These are phyloP conservation scores for Leptinotarsa defecta DNA, from an alignment of 1,140 invertebrate genomes.

Conservation along the genomic window DNA sequence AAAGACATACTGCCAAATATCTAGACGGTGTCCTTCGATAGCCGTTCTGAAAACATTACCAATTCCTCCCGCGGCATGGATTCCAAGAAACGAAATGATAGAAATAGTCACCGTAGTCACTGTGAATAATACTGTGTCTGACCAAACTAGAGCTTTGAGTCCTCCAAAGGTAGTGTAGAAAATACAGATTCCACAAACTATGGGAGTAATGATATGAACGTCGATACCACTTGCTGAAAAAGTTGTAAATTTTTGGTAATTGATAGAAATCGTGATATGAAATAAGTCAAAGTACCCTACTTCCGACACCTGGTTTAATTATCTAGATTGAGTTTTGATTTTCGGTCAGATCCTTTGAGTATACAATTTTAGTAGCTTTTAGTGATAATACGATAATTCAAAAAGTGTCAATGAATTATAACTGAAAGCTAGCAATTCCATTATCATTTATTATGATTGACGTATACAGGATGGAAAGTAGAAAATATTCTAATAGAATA, in stretches of 20 bases:
- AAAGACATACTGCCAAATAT: constrained; percentile 42
- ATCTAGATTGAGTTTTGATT: no score
- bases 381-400: no score
- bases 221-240: constrained; percentile 71
- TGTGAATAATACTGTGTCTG: constrained; percentile 71
- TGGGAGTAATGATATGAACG: constrained; percentile 67
- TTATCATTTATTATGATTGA: no score
- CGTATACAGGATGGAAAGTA: no score
- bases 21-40: constrained; percentile 59
- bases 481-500: no score
- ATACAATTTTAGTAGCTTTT: no score
- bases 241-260: neutral
- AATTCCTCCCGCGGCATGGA: constrained; percentile 68
- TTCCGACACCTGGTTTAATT: no score
- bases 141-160: constrained; percentile 74
- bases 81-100: constrained; percentile 66
- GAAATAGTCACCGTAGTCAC: constrained; percentile 71
- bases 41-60: constrained; percentile 57
- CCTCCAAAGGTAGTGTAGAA: constrained; percentile 80
- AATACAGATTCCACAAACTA: constrained; percentile 75
- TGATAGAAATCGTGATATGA: no score
- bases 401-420: no score
- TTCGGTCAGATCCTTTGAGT: no score
- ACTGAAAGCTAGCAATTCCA: no score
- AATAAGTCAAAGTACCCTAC: no score